phyloP scores from a whole-genome alignment of 2,797 vertebrate species.

The Paedocypris micromegethes region DNA sequence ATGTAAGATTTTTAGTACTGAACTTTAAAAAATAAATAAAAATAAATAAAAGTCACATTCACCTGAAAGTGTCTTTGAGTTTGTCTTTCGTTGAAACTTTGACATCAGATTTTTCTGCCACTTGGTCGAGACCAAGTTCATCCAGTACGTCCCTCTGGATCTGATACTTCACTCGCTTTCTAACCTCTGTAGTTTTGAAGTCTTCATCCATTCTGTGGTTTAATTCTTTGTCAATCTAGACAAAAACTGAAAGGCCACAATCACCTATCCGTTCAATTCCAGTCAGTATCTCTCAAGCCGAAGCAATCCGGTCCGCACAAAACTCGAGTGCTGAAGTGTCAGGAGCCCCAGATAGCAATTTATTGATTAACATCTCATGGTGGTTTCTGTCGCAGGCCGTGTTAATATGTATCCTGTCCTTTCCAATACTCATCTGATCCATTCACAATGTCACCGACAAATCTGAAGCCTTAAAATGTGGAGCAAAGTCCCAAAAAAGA shows the following conservation, averaged over 20 bases:
- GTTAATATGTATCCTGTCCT: constrained; percentile 45
- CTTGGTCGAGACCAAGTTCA: constrained; percentile 59
- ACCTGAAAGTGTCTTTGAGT: constrained; percentile 57
- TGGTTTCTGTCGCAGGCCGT: constrained; percentile 38
- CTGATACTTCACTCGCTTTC: constrained; percentile 47
- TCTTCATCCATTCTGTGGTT: constrained; percentile 11
- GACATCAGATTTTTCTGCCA: constrained; percentile 54
- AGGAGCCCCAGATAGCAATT: constrained; percentile 2
- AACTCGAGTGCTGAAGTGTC: too few species aligned
- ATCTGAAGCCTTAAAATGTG: constrained; percentile 3
- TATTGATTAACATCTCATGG: constrained; percentile 36
- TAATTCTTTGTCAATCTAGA: too few species aligned
- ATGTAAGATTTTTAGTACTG: too few species aligned
- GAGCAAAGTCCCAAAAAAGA: constrained; percentile 38
- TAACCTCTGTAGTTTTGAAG: constrained; percentile 1
- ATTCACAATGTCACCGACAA: constrained; percentile 20
- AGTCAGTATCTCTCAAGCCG: neutral
- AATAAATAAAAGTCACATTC: neutral
- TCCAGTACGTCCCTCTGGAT: constrained; percentile 64
- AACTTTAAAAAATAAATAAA: too few species aligned
- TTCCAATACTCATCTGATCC: constrained; percentile 14
- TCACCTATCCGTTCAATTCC: neutral
- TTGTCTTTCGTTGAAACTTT: constrained; percentile 53
- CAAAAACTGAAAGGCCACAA: neutral
- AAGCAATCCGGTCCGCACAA: neutral